phyloP scores from a whole-genome alignment of 2,888 invertebrate species.

The Resseliella maxima region DNA sequence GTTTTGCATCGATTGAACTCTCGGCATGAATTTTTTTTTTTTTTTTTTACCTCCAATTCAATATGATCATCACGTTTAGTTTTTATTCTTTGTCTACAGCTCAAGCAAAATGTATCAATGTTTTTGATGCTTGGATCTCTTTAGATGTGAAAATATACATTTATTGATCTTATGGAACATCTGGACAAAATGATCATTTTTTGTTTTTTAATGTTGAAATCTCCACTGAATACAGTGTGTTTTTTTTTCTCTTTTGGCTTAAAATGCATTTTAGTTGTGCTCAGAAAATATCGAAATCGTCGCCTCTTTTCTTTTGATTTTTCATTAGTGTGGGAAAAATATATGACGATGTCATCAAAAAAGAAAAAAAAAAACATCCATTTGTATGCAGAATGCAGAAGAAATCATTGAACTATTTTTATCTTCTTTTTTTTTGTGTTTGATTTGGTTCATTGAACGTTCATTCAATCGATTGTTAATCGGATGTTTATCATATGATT shows the following conservation, averaged over 20 bases:
- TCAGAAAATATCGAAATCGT: no score
- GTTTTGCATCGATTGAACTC: not conserved
- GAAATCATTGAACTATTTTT: not conserved
- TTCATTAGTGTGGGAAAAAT: not conserved
- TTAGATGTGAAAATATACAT: not conserved
- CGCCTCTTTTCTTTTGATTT: not conserved
- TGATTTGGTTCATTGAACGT: no score
- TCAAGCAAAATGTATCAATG: no score
- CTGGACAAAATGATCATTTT: not conserved
- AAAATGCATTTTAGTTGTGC: not conserved
- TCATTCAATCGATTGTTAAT: not conserved
- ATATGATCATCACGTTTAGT: not conserved
- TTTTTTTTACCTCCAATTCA: not conserved
- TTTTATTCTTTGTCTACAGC: not conserved
- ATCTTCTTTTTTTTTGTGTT: no score
- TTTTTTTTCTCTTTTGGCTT: not conserved
- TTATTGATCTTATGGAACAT: conserved; percentile 14
- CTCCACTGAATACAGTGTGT: not conserved
- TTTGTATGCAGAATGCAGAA: not conserved
- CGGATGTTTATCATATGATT: not conserved
- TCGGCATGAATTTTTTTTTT: not conserved
- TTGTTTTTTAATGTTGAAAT: not conserved
- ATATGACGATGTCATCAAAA: not conserved
- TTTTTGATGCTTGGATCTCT: not conserved
- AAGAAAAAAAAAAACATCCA: no score